These are phyloP conservation scores for Nerophis lumbriciformis DNA, from an alignment of 2,113 vertebrate genomes.

Conservation along the genomic window DNA sequence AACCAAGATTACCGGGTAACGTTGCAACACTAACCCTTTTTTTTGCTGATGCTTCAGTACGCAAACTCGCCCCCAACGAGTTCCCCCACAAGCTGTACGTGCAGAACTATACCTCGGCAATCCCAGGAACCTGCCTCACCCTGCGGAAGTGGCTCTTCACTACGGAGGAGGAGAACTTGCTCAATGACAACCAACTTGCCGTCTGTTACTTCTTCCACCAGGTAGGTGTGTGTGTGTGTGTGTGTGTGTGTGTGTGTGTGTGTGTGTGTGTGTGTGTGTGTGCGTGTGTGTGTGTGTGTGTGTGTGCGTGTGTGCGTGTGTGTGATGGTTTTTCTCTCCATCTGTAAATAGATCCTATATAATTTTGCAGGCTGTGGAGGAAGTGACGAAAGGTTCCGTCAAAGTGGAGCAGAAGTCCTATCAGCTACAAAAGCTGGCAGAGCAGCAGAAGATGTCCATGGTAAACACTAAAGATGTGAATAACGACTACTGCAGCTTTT, in stretches of 20 bases:
- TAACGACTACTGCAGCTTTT: background rate
- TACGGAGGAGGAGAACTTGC: slow-evolving; percentile 85
- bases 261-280: background rate
- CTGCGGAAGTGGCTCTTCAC: slow-evolving; percentile 95
- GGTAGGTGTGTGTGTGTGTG: slow-evolving; percentile 50
- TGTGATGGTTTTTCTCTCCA: background rate
- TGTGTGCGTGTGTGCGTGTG: background rate
- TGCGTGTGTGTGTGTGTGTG: slow-evolving; percentile 66
- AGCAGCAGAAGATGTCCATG: slow-evolving; percentile 92
- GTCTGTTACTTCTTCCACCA: slow-evolving; percentile 94
- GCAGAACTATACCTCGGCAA: slow-evolving; percentile 94
- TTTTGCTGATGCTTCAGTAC: slow-evolving; percentile 65
- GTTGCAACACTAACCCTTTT: no score
- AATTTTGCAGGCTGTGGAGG: slow-evolving; percentile 81
- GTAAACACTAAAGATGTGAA: slow-evolving; percentile 50
- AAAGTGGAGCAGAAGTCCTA: slow-evolving; percentile 93
- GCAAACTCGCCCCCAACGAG: slow-evolving; percentile 93
- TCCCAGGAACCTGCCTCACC: slow-evolving; percentile 91
- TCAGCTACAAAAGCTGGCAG: slow-evolving; percentile 89
- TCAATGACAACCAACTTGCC: slow-evolving; percentile 89
- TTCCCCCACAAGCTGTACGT: slow-evolving; percentile 97
- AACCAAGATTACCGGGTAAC: no score
- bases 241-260: slow-evolving; percentile 66
- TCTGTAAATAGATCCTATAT: background rate
- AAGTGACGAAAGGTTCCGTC: slow-evolving; percentile 89